Conservation (phyloP, 35 echinoderm and acorn worm species). For the Apostichopus japonicus region DNA sequence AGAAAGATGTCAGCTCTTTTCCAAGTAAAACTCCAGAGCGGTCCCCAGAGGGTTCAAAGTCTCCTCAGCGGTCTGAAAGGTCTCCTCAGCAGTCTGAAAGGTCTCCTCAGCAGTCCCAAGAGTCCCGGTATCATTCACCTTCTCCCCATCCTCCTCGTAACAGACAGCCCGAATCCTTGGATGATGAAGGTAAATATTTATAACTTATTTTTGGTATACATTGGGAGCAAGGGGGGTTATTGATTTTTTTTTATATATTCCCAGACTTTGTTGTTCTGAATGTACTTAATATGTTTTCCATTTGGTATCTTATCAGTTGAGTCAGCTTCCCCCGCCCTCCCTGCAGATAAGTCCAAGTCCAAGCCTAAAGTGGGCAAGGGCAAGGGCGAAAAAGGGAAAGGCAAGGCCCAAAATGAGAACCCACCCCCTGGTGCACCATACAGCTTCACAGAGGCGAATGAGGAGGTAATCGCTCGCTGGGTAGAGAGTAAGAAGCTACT, state of each 20-base stretch:
- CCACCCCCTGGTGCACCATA: too few relatives aligned
- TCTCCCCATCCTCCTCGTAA: neutral
- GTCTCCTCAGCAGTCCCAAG: neutral
- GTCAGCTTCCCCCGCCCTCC: too few relatives aligned
- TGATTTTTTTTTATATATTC: too few relatives aligned
- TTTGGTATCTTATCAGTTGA: too few relatives aligned
- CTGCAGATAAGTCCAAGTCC: too few relatives aligned
- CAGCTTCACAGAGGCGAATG: too few relatives aligned
- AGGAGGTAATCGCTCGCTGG: neutral
- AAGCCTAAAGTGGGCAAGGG: too few relatives aligned
- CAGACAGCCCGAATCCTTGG: neutral
- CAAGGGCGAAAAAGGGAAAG: too few relatives aligned
- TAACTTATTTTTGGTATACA: neutral
- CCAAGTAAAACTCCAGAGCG: constrained; percentile 5
- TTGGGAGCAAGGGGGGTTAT: too few relatives aligned
- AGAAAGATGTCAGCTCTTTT: neutral
- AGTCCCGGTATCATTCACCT: neutral
- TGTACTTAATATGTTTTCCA: too few relatives aligned
- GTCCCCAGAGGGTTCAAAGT: neutral
- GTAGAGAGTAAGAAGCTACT: constrained; percentile 11
- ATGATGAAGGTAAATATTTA: neutral
- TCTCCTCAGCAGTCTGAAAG: neutral
- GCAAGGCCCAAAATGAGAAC: too few relatives aligned
- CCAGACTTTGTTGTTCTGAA: too few relatives aligned
- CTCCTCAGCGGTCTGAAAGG: neutral